phyloP scores from a whole-genome alignment of 2,888 invertebrate genomes.

The Drosophila rubida region DNA sequence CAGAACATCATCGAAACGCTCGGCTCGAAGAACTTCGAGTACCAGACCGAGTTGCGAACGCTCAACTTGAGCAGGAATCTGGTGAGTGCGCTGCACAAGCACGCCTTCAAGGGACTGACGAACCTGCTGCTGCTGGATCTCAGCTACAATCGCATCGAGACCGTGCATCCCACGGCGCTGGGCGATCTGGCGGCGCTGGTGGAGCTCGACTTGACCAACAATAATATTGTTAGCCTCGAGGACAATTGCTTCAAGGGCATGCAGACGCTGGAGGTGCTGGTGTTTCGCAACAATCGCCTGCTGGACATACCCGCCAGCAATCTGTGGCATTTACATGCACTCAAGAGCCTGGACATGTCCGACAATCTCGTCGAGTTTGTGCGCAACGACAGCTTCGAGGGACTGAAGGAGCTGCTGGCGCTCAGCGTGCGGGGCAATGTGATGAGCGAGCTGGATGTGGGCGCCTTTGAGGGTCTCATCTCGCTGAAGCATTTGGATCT shows the following conservation, averaged over 20 bases:
- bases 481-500: conserved; percentile 90
- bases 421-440: conserved; percentile 91
- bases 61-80: conserved; percentile 92
- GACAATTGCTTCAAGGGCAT: conserved; percentile 89
- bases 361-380: conserved; percentile 92
- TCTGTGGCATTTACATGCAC: conserved; percentile 88
- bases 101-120: conserved; percentile 90
- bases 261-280: conserved; percentile 89
- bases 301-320: conserved; percentile 91
- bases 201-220: conserved; percentile 91
- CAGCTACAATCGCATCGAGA: conserved; percentile 91
- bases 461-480: conserved; percentile 90
- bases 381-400: conserved; percentile 90
- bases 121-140: conserved; percentile 89
- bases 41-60: conserved; percentile 89
- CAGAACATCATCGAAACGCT: conserved; percentile 92
- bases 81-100: conserved; percentile 89
- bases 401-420: conserved; percentile 89
- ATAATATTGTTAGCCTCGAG: conserved; percentile 90
- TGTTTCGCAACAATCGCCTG: conserved; percentile 92
- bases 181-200: conserved; percentile 90
- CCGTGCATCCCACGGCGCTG: conserved; percentile 91
- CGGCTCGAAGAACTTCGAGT: conserved; percentile 93
- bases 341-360: conserved; percentile 91
- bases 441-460: conserved; percentile 89